Base-by-base conservation (phyloP, 2,888 invertebrate species). In the Arge pagana region DNA sequence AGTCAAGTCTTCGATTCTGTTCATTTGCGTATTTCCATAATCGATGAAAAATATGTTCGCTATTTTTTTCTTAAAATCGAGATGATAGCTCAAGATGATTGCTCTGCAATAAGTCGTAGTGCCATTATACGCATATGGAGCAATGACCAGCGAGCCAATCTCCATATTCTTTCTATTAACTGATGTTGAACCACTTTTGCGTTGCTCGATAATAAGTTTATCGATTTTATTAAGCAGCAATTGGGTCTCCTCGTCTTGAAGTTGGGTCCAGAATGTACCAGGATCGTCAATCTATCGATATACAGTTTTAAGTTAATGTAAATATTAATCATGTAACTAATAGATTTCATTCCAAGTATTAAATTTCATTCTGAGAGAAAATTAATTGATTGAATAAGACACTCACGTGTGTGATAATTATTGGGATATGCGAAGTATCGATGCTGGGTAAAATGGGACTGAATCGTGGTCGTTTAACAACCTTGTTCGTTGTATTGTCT, bases 11-110 rank as follows among this genome's bases (percentile, higher is more conserved):
- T 80, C 80, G 31, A 87, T 59, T 43, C 71, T 66, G 24, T 87
- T 76, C 33, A 77, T 74, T 0, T 77, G 81, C 13, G 71, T 78
- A 61, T 85, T 84, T 11, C 95, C 95, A 72, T 83, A 88, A 78
- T 96, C 95, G 43, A 94, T 83, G 70, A 87, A 93, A 45, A 84
- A 79, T 3, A 93, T 84, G 84, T 88, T 71, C 0, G 62, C 68
- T 3, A 64, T 31, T 8, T 58, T 53, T 11, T 67, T 39, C 30
- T 28, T 37, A 16, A 35, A 31, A 2, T 57, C 15, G 2, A 49
- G 37, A 4, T 50, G 53, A 15, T 48, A 58, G 19, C 57, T 58
- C 42, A 67, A 60, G 0, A 75, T 57, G 1, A 66, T 11, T 3
- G 63, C 71, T 19, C 74, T 60, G 19, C 61, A 65, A 57, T 72